Evolutionary conservation across 2,888 invertebrate species (phyloP).

Genomic region (Troilus luridus): DNA sequence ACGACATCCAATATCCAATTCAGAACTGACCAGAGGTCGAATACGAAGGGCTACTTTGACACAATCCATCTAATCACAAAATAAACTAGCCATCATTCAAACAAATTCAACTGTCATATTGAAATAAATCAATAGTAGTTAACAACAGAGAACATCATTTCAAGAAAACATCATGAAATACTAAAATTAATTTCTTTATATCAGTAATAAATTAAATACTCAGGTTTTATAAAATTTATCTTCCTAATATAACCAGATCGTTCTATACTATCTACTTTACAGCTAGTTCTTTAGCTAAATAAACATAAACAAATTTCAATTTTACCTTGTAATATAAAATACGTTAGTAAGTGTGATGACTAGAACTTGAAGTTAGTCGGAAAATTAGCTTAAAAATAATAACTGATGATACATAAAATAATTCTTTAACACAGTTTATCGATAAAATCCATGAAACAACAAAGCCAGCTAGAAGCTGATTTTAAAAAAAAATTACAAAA

Average conservation of each 20-base stretch:
- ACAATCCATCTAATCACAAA: conserved; percentile 68
- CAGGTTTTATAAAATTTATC: not conserved
- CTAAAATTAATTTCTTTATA: not conserved
- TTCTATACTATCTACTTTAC: not conserved
- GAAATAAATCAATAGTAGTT: not conserved
- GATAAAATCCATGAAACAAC: not conserved
- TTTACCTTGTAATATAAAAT: not conserved
- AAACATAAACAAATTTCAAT: not conserved
- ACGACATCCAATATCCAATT: conserved; percentile 82
- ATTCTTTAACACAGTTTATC: not conserved
- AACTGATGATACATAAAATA: not conserved
- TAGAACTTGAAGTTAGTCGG: not conserved
- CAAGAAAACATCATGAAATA: not conserved
- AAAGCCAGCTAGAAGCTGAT: not conserved
- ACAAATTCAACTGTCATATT: not conserved
- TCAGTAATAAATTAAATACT: not conserved
- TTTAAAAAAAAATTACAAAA: not conserved
- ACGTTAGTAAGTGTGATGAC: not conserved
- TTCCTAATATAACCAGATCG: not conserved
- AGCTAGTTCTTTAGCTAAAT: not conserved
- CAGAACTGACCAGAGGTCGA: conserved; percentile 82
- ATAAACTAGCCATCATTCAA: not conserved
- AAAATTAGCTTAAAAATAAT: not conserved
- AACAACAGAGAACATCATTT: too few species aligned
- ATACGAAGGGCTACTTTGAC: conserved; percentile 88